phyloP scores from a whole-genome alignment of 2,113 vertebrate genomes.

The Alligator sinensis region DNA sequence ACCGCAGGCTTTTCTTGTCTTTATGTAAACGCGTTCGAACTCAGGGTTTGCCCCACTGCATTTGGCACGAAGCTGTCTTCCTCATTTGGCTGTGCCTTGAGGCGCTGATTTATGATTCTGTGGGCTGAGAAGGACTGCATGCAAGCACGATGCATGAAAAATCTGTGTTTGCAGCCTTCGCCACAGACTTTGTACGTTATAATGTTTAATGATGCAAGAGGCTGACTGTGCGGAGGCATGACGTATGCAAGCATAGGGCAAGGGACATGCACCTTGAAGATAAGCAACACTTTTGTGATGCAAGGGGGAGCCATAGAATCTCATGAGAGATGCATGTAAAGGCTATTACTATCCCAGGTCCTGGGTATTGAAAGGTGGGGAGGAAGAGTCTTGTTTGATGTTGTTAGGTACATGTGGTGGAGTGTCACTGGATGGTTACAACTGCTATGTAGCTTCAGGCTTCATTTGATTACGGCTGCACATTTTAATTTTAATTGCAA shows the following conservation, averaged over 20 bases:
- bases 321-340: neutral
- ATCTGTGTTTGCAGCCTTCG: neutral
- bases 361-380: neutral
- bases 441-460: neutral
- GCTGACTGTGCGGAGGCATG: neutral
- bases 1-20: neutral
- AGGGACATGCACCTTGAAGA: neutral
- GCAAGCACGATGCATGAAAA: neutral
- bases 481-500: neutral
- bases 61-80: neutral
- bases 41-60: neutral
- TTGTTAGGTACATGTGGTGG: neutral
- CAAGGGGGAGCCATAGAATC: conserved; percentile 55
- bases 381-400: neutral
- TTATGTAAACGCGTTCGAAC: neutral
- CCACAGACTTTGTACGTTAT: rapidly evolving
- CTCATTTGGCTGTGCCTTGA: neutral
- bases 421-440: neutral
- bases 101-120: neutral
- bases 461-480: neutral
- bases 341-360: neutral
- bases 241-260: neutral
- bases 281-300: neutral
- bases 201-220: neutral
- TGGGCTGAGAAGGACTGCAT: neutral